phyloP scores from a whole-genome alignment of 1,140 invertebrate species.

The Tetranychus cinnabarinus region DNA sequence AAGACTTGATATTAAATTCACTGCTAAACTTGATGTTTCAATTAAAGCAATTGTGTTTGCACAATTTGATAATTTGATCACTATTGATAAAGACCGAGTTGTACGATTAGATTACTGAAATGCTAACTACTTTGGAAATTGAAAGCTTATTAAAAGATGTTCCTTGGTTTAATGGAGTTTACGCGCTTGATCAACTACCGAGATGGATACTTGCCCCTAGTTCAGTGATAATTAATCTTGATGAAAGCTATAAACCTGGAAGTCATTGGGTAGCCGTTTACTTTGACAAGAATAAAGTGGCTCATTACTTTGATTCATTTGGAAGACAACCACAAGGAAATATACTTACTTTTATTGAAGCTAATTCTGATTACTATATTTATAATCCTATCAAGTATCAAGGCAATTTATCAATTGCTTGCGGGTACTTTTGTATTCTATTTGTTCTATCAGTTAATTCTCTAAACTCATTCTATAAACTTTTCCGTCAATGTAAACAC shows the following conservation, averaged over 20 bases:
- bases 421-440: neutral
- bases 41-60: neutral
- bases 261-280: neutral
- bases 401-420: neutral
- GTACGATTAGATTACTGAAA: neutral
- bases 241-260: neutral
- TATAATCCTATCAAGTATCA: neutral
- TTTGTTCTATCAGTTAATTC: neutral
- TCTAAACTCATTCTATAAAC: neutral
- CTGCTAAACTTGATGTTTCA: neutral
- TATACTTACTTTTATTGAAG: neutral
- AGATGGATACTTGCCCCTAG: neutral
- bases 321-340: neutral
- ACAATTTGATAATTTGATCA: neutral
- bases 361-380: neutral
- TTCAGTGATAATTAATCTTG: neutral
- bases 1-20: too few relatives aligned
- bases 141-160: neutral
- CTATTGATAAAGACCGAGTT: neutral
- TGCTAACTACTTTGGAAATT: neutral
- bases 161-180: neutral
- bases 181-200: neutral
- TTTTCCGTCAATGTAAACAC: neutral
- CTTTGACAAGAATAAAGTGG: neutral
- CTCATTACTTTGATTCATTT: neutral